Base-by-base conservation (phyloP, 53 echinoderm and acorn worm genomes). In the Pentamera pediparva region DNA sequence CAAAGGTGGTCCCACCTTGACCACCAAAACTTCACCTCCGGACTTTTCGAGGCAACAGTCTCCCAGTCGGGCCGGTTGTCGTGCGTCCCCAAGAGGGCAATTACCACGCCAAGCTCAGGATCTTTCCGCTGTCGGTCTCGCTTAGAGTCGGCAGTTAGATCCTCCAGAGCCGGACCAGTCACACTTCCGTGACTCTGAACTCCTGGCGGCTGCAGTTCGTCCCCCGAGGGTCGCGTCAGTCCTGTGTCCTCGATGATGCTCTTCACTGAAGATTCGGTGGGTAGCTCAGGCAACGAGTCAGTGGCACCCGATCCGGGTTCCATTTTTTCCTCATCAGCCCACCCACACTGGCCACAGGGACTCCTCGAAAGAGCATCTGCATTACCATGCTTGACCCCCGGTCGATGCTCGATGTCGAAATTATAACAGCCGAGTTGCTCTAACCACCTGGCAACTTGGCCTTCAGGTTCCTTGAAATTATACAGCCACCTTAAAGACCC, bases 1-100 rank as follows among this genome's bases (percentile, higher is more conserved):
- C 61, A 50, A 50, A 77, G 30, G 31, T 77, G 63, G 24, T 61
- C 64, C 25, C 41, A 77, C 30, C 52, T 59, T 25, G 56, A 21
- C 75, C 75, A 75, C 36, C 39, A 75, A 28, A 58, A 57, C 28
- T 75, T 59, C 2, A 58, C 2, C 25, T 21, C 56, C 29, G 56
- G 56, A 20, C 39, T 51, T 15, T 39, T 31, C 35, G 52, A 26
- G 3, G 78, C 41, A 35, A 77, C 40, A 8, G 48, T 52, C 20
- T 69, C 39, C 79, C 79, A 56, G 0, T 17, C 18, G 15, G 79
- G 79, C 39, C 40, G 69, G 19, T 53, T 19, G 0, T 39, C 30
- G 7, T 37, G 27, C 19, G 18, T 15, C 12, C 6, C 7, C 43
- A 56, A 18, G 19, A 13, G 18, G 0, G 17, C 20, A 12, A 56